phyloP scores from a whole-genome alignment of 1,140 invertebrate species.

The Drosophila eugracilis region DNA sequence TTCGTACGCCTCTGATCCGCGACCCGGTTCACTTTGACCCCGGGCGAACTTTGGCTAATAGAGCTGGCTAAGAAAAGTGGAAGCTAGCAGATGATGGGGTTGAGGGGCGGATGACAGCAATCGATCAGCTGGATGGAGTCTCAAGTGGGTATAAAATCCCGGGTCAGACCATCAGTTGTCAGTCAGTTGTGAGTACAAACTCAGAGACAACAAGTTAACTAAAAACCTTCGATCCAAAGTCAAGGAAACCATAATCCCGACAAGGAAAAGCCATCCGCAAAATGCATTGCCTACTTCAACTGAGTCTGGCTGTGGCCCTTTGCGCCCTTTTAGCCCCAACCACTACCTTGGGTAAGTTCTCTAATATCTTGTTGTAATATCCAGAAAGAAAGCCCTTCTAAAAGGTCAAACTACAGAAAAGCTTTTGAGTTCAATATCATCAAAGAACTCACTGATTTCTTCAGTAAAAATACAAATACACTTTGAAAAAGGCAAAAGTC shows the following conservation, averaged over 20 bases:
- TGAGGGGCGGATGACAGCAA: slow-evolving; percentile 26
- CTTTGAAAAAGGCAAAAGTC: not conserved
- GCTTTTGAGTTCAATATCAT: too few species aligned
- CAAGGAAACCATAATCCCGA: slow-evolving; percentile 9
- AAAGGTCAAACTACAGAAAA: too few species aligned
- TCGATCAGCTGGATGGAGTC: slow-evolving; percentile 55
- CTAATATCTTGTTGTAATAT: too few species aligned
- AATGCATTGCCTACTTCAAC: slow-evolving; percentile 56
- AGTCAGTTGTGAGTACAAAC: slow-evolving; percentile 75
- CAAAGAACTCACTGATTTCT: not conserved
- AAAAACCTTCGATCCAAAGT: slow-evolving; percentile 1
- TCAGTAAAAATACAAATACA: too few species aligned
- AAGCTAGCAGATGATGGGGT: not conserved
- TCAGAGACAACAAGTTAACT: slow-evolving; percentile 62
- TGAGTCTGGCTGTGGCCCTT: slow-evolving; percentile 62
- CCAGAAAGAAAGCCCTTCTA: not conserved
- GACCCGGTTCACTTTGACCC: slow-evolving; percentile 66
- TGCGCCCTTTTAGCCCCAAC: slow-evolving; percentile 50
- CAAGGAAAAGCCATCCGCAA: slow-evolving; percentile 11
- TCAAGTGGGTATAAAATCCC: slow-evolving; percentile 70
- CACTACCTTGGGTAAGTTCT: slow-evolving; percentile 51
- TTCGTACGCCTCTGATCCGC: slow-evolving; percentile 36
- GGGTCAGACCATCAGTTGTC: slow-evolving; percentile 34
- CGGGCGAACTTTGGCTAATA: slow-evolving; percentile 58
- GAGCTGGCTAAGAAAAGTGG: not conserved